Base-by-base conservation (phyloP, 1,140 invertebrate species). In the Laupala kohalensis region DNA sequence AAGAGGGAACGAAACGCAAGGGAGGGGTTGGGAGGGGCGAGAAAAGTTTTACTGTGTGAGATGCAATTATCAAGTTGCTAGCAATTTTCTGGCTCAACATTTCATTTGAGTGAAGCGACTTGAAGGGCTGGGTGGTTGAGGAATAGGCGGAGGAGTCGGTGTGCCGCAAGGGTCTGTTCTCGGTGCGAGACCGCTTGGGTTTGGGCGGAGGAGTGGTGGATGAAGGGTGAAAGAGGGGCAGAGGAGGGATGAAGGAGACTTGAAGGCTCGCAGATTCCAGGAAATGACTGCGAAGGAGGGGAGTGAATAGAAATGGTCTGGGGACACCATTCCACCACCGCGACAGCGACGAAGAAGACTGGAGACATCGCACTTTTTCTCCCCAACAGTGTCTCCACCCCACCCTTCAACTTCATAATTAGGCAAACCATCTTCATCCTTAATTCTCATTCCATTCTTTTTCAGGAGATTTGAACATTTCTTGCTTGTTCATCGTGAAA, bases 71-170 rank as follows among this genome's bases (percentile, higher is more conserved):
- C 64, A 66, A 66, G 64, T 66, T 66, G 64, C 23, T 66, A 66
- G 26, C 64, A 66, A 66, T 66, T 66, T 66, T 66, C 64, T 66
- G 64, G 64, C 64, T 66, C 64, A 66, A 66, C 64, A 66, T 66
- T 66, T 66, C 64, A 66, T 66, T 66, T 66, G 64, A 27, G 37
- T 53, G 37, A 53, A 53, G 37, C 9, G 37, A 53, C 9, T 19
- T 53, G 37, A 19, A 53, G 19, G 37, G n/a, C n/a, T n/a, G n/a
- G n/a, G n/a, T n/a, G n/a, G n/a, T n/a, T n/a, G n/a, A n/a, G n/a
- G n/a, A n/a, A n/a, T n/a, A n/a, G n/a, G n/a, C n/a, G n/a, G n/a
- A n/a, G n/a, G n/a, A n/a, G n/a, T n/a, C n/a, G n/a, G n/a, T n/a
- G n/a, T n/a, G n/a, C n/a, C n/a, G n/a, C n/a, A n/a, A n/a, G n/a